Evolutionary conservation across 2,888 invertebrate species (phyloP).

Genomic region (Latheticus oryzae): DNA sequence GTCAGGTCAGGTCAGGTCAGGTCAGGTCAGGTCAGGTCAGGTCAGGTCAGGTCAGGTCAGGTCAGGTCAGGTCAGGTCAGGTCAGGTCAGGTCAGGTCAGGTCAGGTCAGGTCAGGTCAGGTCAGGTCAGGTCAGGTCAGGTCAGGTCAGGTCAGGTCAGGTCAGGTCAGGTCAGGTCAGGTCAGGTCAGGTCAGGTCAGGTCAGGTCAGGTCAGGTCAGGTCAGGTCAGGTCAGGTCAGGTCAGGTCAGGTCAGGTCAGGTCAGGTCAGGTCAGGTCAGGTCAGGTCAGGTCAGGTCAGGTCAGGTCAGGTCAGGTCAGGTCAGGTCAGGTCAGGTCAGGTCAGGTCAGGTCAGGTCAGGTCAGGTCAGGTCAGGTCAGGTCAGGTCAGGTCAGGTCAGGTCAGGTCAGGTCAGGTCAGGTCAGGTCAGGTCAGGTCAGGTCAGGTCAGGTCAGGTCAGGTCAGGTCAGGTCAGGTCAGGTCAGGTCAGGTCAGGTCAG

Average conservation of each 20-base stretch:
- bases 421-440: constrained; percentile 11
- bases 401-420: constrained; percentile 13
- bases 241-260: constrained; percentile 33
- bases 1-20: constrained; percentile 19
- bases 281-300: too few relatives aligned
- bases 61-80: constrained; percentile 26
- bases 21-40: constrained; percentile 18
- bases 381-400: constrained; percentile 34
- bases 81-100: constrained; percentile 28
- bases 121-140: constrained; percentile 30
- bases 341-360: too few relatives aligned
- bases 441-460: constrained; percentile 13
- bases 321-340: too few relatives aligned
- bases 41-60: constrained; percentile 26
- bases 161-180: constrained; percentile 36
- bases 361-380: too few relatives aligned
- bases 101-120: constrained; percentile 31
- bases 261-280: too few relatives aligned
- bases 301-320: too few relatives aligned
- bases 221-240: constrained; percentile 37
- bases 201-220: constrained; percentile 20
- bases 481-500: constrained; percentile 18
- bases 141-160: constrained; percentile 35
- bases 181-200: constrained; percentile 31
- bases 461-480: constrained; percentile 3